A percentile compares a stretch with the other conserved stretches of the same genome.
phyloP scores from a whole-genome alignment of 2,888 invertebrate species.

The Tetragnatha montana region DNA sequence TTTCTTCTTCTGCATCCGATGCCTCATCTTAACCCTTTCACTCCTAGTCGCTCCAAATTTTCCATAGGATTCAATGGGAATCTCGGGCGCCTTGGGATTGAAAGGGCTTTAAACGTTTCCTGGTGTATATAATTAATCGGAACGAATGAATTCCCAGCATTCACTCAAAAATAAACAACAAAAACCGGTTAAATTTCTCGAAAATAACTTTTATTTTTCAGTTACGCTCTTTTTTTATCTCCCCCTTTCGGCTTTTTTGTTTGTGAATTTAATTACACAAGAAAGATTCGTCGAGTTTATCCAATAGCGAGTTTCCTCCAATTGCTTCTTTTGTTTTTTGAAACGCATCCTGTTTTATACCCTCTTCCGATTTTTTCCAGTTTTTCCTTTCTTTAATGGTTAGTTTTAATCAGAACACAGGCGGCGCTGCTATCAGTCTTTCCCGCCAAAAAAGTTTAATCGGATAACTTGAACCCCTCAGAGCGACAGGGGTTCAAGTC shows the following conservation, averaged over 20 bases:
- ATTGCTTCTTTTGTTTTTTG: conserved; percentile 7
- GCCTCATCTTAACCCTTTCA: not conserved
- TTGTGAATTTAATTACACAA: conserved; percentile 33
- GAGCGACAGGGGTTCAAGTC: not conserved
- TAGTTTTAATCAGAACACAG: conserved; percentile 29
- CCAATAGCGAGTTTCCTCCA: conserved; percentile 18
- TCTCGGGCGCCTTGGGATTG: too few relatives aligned
- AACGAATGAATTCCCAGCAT: conserved; percentile 8
- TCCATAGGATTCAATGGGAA: too few relatives aligned
- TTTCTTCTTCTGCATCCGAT: not conserved
- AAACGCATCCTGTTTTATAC: conserved; percentile 11
- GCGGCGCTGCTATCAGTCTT: not conserved
- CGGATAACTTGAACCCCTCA: conserved; percentile 11
- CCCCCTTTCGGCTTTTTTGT: conserved; percentile 10
- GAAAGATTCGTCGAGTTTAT: conserved; percentile 37
- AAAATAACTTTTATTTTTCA: conserved; percentile 6
- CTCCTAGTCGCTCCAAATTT: too few relatives aligned
- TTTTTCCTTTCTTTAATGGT: conserved; percentile 21
- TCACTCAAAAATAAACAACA: not conserved
- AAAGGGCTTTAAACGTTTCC: not conserved
- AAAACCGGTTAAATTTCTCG: conserved; percentile 24
- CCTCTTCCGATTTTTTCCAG: conserved; percentile 1
- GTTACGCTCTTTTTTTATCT: not conserved
- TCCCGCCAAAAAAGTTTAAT: conserved; percentile 4
- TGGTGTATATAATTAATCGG: conserved; percentile 7